Evolutionary conservation across 1,140 invertebrate genomes (phyloP), one percentile per base, ranked within the genome.

Genomic region (Eubasilissa regina): DNA sequence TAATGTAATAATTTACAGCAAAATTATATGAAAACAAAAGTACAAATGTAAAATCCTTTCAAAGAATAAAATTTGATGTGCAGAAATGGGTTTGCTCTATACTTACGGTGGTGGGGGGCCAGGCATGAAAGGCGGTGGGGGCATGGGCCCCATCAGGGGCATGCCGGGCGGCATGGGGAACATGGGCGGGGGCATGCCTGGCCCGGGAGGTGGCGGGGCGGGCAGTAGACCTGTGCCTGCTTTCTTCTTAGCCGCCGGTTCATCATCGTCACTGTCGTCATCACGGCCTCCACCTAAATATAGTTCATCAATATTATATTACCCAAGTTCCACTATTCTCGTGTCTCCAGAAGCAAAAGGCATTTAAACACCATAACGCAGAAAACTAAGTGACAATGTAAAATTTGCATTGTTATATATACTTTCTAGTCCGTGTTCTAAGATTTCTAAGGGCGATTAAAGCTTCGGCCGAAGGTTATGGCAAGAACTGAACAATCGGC

Each of bases 251-350:
- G 92, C 90, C 0, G 92, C 90, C 0, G 94, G 94, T 85, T 95
- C 94, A 86, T 96, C 95, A 85, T 96, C 95, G 70, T 94, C 94
- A 84, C 94, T 94, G 72, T 95, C 95, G 9, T 89, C 90, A 48
- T 85, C 87, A 85, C 90, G 90, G 68, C 89, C 90, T 81, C 91
- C 91, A 87, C 90, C 90, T 77, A 21, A 3, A 43, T 44, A 35
- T 35, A 35, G 25, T 35, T 35, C 25, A 35, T 35, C 1, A 35
- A 35, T 35, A n/a, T n/a, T n/a, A n/a, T n/a, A n/a, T n/a, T n/a
- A n/a, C n/a, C n/a, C n/a, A n/a, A n/a, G n/a, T n/a, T n/a, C n/a
- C n/a, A n/a, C n/a, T n/a, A n/a, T n/a, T n/a, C n/a, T n/a, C n/a
- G n/a, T n/a, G n/a, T n/a, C n/a, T n/a, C n/a, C n/a, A n/a, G n/a